Evolutionary conservation across 1,140 invertebrate species (phyloP), one percentile per base, ranked within the genome.

Genomic region (Antheraea mylitta): DNA sequence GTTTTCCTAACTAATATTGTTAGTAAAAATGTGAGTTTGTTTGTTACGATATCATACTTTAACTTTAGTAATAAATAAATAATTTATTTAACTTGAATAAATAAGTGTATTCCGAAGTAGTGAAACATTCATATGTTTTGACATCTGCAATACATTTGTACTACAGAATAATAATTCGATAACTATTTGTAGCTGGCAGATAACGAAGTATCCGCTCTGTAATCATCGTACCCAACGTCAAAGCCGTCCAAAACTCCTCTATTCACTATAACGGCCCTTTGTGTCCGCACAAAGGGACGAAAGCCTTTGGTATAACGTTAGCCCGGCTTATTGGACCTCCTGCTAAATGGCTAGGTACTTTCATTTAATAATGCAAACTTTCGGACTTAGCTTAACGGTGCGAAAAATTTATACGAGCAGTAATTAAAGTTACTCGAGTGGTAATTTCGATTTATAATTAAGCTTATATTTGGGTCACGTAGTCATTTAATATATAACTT

Each of bases 321-420:
- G 64, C 38, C 64, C 16, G 18, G 64, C 45, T 64, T 65, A 65
- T 65, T 65, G 64, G 64, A 65, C 64, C 64, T 61, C 60, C 42
- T 19, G 64, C 16, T 65, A 65, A 65, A 45, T 61, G 7, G 37
- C 7, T 48, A 48, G 45, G 45, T 53, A n/a, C 45, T 53, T 6
- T 9, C 45, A 16, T 16, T 53, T 53, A 53, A 53, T 53, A 53
- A 53, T n/a, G 45, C 5, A 53, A 53, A 53, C 11, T 53, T 53
- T 53, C 45, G 16, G 45, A 53, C 45, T 53, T 53, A 53, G 45
- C 45, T 13, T 13, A 53, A 13, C 45, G 45, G 16, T 53, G 45
- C 16, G 45, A 13, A 53, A 53, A 53, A 53, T 53, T 53, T 53
- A 53, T 53, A 53, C 13, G 16, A 53, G 45, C 45, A 16, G 45